A percentile compares a stretch with the other conserved stretches of the same genome.
Evolutionary conservation across 2,888 invertebrate genomes (phyloP).

Genomic region (Ormyrus pomaceus): DNA sequence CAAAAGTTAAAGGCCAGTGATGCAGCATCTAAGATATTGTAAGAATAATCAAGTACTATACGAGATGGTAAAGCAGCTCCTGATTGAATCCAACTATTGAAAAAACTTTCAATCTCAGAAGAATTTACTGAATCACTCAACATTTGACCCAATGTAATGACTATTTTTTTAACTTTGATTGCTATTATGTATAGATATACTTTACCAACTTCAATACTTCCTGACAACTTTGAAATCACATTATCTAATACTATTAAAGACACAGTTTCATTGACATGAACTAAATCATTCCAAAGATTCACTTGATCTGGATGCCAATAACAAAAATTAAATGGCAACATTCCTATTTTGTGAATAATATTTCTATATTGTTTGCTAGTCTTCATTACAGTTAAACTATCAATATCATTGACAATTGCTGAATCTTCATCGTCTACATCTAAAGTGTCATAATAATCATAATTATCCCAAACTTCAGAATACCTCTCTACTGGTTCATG

Average conservation of each 20-base stretch:
- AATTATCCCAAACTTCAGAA: slow-evolving; percentile 46
- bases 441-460: slow-evolving; percentile 47
- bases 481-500: background rate
- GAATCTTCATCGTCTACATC: slow-evolving; percentile 28
- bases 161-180: slow-evolving; percentile 30
- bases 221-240: slow-evolving; percentile 36
- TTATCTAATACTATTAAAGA: slow-evolving; percentile 46
- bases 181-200: slow-evolving; percentile 46
- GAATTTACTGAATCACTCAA: slow-evolving; percentile 37
- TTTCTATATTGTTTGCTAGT: slow-evolving; percentile 36
- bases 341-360: slow-evolving; percentile 39
- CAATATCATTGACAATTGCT: slow-evolving; percentile 23
- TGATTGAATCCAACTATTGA: slow-evolving; percentile 42
- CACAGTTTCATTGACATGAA: slow-evolving; percentile 38
- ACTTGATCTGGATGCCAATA: slow-evolving; percentile 52
- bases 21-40: slow-evolving; percentile 45
- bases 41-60: slow-evolving; percentile 43
- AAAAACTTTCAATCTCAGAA: slow-evolving; percentile 39
- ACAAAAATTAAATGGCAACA: slow-evolving; percentile 43
- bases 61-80: slow-evolving; percentile 39
- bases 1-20: slow-evolving; percentile 53
- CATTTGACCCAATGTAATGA: slow-evolving; percentile 49
- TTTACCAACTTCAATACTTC: slow-evolving; percentile 33
- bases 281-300: slow-evolving; percentile 43
- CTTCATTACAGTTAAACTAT: slow-evolving; percentile 32